Percentiles rank a stretch among this genome's conserved stretches.
Conservation (phyloP, 1,140 invertebrate species). For the Diploscapter pachys region DNA sequence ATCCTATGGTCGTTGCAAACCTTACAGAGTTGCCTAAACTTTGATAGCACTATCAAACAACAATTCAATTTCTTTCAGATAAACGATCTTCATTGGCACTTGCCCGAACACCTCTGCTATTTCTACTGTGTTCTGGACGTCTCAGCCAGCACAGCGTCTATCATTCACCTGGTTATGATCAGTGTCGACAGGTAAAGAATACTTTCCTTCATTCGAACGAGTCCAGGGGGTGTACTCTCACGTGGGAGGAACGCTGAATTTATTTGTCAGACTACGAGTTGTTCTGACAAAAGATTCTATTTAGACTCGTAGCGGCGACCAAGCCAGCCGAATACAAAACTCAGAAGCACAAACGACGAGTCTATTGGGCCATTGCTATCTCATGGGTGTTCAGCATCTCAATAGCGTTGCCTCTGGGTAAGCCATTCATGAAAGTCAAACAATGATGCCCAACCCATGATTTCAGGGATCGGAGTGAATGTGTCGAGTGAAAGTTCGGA, state of each 20-base stretch:
- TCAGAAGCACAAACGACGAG: slow-evolving; percentile 50
- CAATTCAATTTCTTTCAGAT: slow-evolving; percentile 39
- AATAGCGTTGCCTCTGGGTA: slow-evolving; percentile 51
- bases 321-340: slow-evolving; percentile 59
- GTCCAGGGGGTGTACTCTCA: too few species aligned
- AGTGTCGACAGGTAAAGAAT: slow-evolving; percentile 53
- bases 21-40: too few species aligned
- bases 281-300: slow-evolving; percentile 21
- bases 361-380: slow-evolving; percentile 52
- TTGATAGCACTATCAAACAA: too few species aligned
- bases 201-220: not conserved
- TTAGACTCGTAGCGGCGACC: slow-evolving; percentile 55
- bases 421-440: slow-evolving; percentile 1
- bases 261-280: slow-evolving; percentile 5
- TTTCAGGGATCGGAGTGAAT: not conserved
- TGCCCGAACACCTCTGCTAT: slow-evolving; percentile 47
- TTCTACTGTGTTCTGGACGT: slow-evolving; percentile 57
- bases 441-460: slow-evolving; percentile 10
- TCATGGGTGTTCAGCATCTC: slow-evolving; percentile 55
- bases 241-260: not conserved
- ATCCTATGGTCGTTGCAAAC: too few species aligned
- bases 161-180: slow-evolving; percentile 56
- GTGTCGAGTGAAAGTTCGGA: too few species aligned
- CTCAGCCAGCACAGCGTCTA: slow-evolving; percentile 55
- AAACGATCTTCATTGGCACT: slow-evolving; percentile 56